Evolutionary conservation across 2,113 vertebrate species (phyloP).

Genomic region (Hemiscyllium ocellatum): DNA sequence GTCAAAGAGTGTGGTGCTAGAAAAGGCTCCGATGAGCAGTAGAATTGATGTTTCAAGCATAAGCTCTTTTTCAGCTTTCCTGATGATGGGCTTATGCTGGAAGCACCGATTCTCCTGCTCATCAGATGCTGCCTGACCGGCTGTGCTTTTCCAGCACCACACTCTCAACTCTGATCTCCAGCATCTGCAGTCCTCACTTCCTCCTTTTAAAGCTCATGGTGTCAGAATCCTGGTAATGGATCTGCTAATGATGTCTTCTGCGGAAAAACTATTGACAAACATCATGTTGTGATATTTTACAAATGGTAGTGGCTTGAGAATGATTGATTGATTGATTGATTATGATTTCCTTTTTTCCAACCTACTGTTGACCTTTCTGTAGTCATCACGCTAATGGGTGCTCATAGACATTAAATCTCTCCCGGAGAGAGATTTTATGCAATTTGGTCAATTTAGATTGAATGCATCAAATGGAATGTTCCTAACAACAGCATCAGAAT

Average conservation of each 20-base stretch:
- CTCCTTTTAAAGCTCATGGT: no score
- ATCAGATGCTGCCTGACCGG: no score
- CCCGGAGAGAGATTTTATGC: neutral
- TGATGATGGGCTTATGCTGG: no score
- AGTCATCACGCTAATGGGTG: neutral
- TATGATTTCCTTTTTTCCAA: neutral
- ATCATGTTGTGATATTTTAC: constrained; percentile 58
- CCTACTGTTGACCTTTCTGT: neutral
- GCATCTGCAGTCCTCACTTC: no score
- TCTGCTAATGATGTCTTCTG: neutral
- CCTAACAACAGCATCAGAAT: neutral
- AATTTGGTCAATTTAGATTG: neutral
- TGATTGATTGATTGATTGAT: neutral
- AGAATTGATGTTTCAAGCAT: no score
- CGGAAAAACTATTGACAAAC: constrained; percentile 44
- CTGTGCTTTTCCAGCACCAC: no score
- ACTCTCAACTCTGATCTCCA: no score
- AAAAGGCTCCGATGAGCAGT: no score
- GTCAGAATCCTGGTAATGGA: neutral
- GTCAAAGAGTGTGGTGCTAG: no score
- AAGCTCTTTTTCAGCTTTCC: no score
- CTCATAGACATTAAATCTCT: neutral
- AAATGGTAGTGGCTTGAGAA: constrained; percentile 42
- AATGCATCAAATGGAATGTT: neutral
- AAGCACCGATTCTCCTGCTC: no score